Evolutionary conservation across 53 echinoderm and acorn worm species (phyloP).

Genomic region (Mesocentrotus franciscanus): DNA sequence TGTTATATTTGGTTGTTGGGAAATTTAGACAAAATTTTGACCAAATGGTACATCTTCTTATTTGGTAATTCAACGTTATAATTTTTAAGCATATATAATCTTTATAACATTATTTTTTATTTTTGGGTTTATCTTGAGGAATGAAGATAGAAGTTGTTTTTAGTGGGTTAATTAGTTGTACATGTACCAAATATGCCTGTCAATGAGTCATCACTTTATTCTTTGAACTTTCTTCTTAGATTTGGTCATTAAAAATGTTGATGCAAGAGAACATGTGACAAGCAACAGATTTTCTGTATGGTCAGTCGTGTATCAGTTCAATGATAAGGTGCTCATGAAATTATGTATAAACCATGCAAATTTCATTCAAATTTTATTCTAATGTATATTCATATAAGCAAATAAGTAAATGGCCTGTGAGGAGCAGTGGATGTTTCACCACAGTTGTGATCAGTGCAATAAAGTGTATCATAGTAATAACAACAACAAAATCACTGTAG

Average conservation of each 20-base stretch:
- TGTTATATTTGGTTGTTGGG: neutral
- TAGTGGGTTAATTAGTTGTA: neutral
- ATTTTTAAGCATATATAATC: neutral
- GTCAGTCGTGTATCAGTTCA: neutral
- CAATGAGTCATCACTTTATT: neutral
- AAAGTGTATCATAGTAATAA: constrained; percentile 69
- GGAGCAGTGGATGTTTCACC: constrained; percentile 27
- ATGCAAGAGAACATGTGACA: neutral
- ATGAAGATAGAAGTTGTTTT: neutral
- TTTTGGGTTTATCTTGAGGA: neutral
- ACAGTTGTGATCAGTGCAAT: constrained; percentile 55
- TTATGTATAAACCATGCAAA: constrained; percentile 22
- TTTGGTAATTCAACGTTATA: neutral
- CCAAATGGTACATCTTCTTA: neutral
- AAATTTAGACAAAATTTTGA: constrained; percentile 13
- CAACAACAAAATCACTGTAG: constrained; percentile 46
- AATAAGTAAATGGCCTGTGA: constrained; percentile 40
- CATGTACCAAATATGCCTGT: neutral
- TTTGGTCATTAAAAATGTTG: neutral
- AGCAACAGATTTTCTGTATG: neutral
- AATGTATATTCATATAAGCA: constrained; percentile 46
- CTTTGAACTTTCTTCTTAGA: neutral
- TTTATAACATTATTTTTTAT: neutral
- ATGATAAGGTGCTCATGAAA: constrained; percentile 18
- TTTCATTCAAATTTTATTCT: constrained; percentile 41